Base-by-base conservation (phyloP, 2,888 invertebrate genomes). In the Acleris holmiana region DNA sequence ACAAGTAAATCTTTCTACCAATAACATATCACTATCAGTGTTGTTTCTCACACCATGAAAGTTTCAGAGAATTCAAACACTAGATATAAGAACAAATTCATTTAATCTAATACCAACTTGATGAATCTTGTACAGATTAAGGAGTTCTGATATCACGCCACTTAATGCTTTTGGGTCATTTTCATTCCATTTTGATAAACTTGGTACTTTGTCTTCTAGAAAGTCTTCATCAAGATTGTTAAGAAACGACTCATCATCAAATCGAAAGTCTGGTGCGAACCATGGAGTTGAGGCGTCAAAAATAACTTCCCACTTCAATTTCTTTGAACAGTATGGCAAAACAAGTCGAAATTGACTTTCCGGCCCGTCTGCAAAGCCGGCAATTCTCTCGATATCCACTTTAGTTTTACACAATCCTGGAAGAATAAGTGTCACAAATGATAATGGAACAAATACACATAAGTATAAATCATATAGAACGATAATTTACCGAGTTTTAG, bases 261-360 rank as follows among this genome's bases (percentile, higher is more conserved):
- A 96, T 74, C 95, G 93, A 77, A 96, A 96, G 80, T 96, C 96
- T 1, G 96, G 96, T 5, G 96, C 95, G 76, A 94, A 94, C 82
- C 95, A 94, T 6, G 95, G 94, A 54, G 89, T 85, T 17, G 91
- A 83, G 0, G 90, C 85, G 78, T 96, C 94, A 84, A 96, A 96
- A 66, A 96, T 86, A 15, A 96, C 89, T 76, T 95, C 95, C 95
- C 96, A 96, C 71, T 93, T 93, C 4, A 96, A 80, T 67, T 89
- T 91, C 69, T 94, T 94, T 2, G 94, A 95, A 67, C 95, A 96
- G 80, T 95, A 96, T 0, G 96, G 96, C 59, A 96, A 90, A 18
- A 93, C 91, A 55, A 96, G 77, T 48, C 93, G 92, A 75, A 96
- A 95, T 74, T 95, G 93, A 78, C 93, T 93, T 62, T 88, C 92